These are phyloP conservation scores for Melanerpes formicivorus DNA, from an alignment of 2,113 vertebrate species.

Conservation along the genomic window DNA sequence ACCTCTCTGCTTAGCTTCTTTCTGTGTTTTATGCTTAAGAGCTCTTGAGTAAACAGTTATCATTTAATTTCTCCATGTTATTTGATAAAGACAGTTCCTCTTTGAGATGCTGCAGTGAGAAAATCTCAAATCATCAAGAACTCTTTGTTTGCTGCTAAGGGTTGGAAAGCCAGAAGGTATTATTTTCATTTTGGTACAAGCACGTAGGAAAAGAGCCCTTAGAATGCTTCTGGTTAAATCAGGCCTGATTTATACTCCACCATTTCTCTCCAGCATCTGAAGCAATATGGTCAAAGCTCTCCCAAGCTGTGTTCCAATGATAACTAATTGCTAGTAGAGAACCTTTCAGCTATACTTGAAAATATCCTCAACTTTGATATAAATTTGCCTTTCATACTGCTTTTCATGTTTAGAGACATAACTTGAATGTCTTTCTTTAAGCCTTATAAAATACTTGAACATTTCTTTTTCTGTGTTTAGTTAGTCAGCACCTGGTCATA, in stretches of 20 bases:
- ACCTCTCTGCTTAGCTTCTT: background rate
- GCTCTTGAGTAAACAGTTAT: background rate
- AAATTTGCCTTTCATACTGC: background rate
- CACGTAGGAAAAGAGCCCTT: background rate
- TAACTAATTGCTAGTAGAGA: background rate
- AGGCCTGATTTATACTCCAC: background rate
- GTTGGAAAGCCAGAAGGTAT: background rate
- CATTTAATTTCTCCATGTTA: background rate
- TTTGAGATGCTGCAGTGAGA: background rate
- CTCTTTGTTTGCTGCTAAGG: background rate
- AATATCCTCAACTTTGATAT: background rate
- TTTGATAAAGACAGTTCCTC: background rate
- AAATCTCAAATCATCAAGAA: background rate
- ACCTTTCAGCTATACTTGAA: background rate
- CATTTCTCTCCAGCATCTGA: background rate
- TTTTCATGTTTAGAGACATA: background rate
- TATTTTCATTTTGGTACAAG: background rate
- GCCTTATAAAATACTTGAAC: background rate
- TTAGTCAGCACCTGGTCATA: constrained; percentile 22
- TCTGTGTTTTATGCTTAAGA: background rate
- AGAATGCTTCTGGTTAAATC: background rate
- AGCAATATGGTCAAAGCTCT: background rate
- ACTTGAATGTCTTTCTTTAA: background rate
- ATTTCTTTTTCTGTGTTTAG: constrained; percentile 14
- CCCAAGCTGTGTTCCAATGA: background rate